A percentile compares a stretch with the other conserved stretches of the same genome.
phyloP scores from a whole-genome alignment of 2,888 invertebrate species.

The Scaptomyza cyrtandrae region DNA sequence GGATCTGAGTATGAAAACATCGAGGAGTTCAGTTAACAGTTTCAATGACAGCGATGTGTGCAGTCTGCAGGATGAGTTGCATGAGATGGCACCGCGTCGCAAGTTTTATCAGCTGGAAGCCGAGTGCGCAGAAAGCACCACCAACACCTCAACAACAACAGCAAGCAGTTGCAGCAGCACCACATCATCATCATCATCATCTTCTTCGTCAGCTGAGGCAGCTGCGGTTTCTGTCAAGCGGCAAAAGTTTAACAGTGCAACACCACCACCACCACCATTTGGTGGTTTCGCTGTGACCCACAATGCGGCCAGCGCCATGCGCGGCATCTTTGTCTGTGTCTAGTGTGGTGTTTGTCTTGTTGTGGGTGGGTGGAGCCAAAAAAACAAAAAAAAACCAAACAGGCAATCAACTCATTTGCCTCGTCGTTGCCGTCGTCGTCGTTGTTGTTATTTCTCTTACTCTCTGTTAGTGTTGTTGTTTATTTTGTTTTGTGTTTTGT shows the following conservation, averaged over 20 bases:
- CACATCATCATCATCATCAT: constrained; percentile 38
- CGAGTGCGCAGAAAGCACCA: constrained; percentile 46
- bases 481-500: constrained; percentile 41
- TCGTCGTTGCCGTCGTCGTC: constrained; percentile 13
- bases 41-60: constrained; percentile 76
- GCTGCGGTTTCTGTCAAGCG: constrained; percentile 66
- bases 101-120: constrained; percentile 81
- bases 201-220: constrained; percentile 43
- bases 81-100: constrained; percentile 65
- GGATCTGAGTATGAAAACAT: constrained; percentile 91
- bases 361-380: constrained; percentile 57
- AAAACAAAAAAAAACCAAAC: constrained; percentile 2
- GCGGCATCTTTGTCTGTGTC: constrained; percentile 81
- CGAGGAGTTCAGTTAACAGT: constrained; percentile 81
- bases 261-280: constrained; percentile 51
- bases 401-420: constrained; percentile 49
- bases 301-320: constrained; percentile 78
- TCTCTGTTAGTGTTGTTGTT: constrained; percentile 40
- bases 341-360: constrained; percentile 39
- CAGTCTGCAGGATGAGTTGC: constrained; percentile 65
- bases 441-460: constrained; percentile 43
- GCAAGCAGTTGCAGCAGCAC: constrained; percentile 16
- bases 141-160: constrained; percentile 29
- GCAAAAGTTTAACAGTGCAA: constrained; percentile 67
- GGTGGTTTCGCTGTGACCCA: constrained; percentile 70